Evolutionary conservation across 2,113 vertebrate species (phyloP).

Genomic region (Hippocampus guttulatus): DNA sequence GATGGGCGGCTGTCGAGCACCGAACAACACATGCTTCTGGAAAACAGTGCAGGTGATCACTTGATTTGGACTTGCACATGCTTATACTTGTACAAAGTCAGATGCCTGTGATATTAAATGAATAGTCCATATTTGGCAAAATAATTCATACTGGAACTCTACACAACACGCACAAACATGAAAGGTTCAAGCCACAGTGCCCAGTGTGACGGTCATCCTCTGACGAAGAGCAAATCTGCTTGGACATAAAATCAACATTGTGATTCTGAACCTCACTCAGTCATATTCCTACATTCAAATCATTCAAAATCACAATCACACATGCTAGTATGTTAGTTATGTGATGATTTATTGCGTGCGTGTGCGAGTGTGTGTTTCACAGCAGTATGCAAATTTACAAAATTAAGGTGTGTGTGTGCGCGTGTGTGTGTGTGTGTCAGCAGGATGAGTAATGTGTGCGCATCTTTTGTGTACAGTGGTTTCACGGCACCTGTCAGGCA

Average conservation of each 20-base stretch:
- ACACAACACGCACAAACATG: conserved; percentile 7
- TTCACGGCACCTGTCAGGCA: conserved; percentile 31
- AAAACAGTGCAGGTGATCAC: conserved; percentile 19
- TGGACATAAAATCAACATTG: conserved; percentile 31
- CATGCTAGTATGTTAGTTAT: neutral
- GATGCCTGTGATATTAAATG: neutral
- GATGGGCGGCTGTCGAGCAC: conserved; percentile 1
- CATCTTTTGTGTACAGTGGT: conserved; percentile 18
- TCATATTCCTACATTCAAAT: neutral
- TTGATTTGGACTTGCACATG: neutral
- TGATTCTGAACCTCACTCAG: neutral
- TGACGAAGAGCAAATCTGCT: conserved; percentile 27
- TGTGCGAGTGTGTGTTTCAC: conserved; percentile 25
- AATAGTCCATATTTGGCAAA: conserved; percentile 1
- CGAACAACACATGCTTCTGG: conserved; percentile 1
- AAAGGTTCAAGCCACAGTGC: conserved; percentile 18
- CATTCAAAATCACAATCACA: neutral
- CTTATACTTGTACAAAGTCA: neutral
- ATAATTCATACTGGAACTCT: neutral
- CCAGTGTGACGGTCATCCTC: conserved; percentile 34
- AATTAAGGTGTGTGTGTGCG: too few relatives aligned
- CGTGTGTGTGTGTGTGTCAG: conserved; percentile 29
- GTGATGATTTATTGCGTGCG: neutral
- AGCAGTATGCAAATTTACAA: conserved; percentile 24
- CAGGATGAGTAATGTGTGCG: conserved; percentile 49